Conservation (phyloP, 2,113 vertebrate species). For the Etheostoma spectabile region DNA sequence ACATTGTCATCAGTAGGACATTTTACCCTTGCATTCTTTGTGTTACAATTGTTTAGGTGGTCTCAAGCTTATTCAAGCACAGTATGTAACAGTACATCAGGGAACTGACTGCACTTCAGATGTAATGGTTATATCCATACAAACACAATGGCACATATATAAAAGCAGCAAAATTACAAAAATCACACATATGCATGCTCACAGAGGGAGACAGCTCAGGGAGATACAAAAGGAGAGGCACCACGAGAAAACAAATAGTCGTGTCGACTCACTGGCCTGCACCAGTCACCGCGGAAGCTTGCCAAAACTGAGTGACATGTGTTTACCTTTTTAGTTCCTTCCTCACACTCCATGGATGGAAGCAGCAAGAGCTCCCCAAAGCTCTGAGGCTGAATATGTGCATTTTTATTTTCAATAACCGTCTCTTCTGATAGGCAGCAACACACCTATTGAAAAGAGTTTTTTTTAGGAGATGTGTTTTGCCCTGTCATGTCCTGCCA, state of each 20-base stretch:
- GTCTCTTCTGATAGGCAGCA: constrained; percentile 62
- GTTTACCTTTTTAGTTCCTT: constrained; percentile 71
- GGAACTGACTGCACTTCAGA: constrained; percentile 4
- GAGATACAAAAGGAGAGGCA: constrained; percentile 18
- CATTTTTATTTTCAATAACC: constrained; percentile 72
- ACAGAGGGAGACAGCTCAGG: constrained; percentile 7
- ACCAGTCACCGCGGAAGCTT: constrained; percentile 56
- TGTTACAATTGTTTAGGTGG: background rate
- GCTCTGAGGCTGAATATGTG: constrained; percentile 70
- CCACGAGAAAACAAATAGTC: constrained; percentile 35
- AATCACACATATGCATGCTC: background rate
- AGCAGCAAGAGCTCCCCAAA: constrained; percentile 63
- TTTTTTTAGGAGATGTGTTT: constrained; percentile 39
- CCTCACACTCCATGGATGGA: constrained; percentile 60
- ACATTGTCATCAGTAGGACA: background rate
- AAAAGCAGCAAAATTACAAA: constrained; percentile 10
- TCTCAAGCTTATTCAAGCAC: background rate
- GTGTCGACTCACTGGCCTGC: constrained; percentile 33
- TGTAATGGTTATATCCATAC: background rate
- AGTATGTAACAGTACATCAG: background rate
- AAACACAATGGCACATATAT: background rate
- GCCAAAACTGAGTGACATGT: constrained; percentile 69
- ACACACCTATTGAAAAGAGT: constrained; percentile 41
- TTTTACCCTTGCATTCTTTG: background rate
- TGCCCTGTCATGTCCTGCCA: constrained; percentile 33